Percentiles rank a stretch among this genome's conserved stretches.
phyloP scores from a whole-genome alignment of 2,113 vertebrate genomes.

The Channa argus region DNA sequence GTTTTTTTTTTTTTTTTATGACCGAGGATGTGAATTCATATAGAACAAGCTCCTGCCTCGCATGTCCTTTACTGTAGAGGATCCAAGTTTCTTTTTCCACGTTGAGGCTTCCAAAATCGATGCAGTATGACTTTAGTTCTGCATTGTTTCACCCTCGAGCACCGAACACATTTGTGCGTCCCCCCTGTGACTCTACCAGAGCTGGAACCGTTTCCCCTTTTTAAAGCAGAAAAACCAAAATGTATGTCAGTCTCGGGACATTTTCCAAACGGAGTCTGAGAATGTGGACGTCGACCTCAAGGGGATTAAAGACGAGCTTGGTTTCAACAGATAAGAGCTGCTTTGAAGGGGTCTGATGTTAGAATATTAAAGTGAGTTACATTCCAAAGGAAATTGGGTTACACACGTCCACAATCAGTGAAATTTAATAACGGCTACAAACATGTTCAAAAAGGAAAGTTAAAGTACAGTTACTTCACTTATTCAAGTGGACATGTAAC shows the following conservation, averaged over 20 bases:
- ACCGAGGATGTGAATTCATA: conserved; percentile 12
- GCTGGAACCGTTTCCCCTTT: neutral
- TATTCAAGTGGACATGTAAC: too few species aligned
- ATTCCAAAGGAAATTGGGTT: too few species aligned
- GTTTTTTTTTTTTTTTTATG: conserved; percentile 33
- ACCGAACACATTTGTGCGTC: neutral
- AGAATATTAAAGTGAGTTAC: neutral
- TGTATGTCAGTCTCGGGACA: neutral
- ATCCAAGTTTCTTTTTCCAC: neutral
- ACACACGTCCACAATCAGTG: neutral
- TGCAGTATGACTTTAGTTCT: neutral
- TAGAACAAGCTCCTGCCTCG: neutral
- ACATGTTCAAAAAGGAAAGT: too few species aligned
- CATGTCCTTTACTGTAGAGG: neutral
- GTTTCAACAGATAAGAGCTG: neutral
- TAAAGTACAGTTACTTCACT: too few species aligned
- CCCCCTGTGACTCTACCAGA: neutral
- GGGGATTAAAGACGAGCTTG: conserved; percentile 11
- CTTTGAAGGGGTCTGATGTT: neutral
- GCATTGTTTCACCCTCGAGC: neutral
- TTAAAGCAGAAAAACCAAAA: neutral
- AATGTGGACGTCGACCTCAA: neutral
- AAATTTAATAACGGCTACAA: neutral
- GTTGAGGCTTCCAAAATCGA: neutral
- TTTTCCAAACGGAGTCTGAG: neutral